Evolutionary conservation across 2,797 vertebrate species (phyloP).

Genomic region (Enteromius viviparus): DNA sequence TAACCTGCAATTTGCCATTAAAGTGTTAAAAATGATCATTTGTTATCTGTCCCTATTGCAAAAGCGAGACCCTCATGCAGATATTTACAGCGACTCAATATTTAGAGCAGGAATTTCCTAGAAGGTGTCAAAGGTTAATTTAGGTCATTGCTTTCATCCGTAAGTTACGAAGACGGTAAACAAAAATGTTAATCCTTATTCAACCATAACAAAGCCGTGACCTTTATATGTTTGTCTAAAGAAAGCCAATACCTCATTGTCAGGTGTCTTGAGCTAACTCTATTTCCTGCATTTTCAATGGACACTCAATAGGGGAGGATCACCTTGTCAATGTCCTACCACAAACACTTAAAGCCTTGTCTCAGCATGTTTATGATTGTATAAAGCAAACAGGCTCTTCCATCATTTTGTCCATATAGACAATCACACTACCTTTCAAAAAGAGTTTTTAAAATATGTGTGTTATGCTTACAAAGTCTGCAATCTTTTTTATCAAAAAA

Average conservation of each 20-base stretch:
- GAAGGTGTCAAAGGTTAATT: not conserved
- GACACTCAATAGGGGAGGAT: constrained; percentile 10
- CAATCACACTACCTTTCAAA: not conserved
- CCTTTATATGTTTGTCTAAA: constrained; percentile 30
- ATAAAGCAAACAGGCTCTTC: not conserved
- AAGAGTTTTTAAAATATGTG: not conserved
- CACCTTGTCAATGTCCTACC: constrained; percentile 18
- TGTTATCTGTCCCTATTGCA: constrained; percentile 13
- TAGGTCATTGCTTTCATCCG: not conserved
- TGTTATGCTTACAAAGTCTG: not conserved
- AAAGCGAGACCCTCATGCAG: not conserved
- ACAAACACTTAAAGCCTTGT: constrained; percentile 27
- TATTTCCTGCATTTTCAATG: constrained; percentile 26
- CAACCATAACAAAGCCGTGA: constrained; percentile 22
- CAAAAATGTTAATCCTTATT: constrained; percentile 1
- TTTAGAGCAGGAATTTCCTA: constrained; percentile 1
- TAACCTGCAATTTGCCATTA: constrained; percentile 18
- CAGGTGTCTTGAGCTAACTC: constrained; percentile 19
- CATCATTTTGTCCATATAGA: not conserved
- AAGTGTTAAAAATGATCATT: constrained; percentile 29
- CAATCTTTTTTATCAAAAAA: not conserved
- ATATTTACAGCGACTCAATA: constrained; percentile 2
- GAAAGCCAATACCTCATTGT: constrained; percentile 7
- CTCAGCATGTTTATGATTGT: constrained; percentile 22
- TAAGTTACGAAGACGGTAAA: not conserved